Conservation (phyloP, 2,888 invertebrate species). For the Drosophila yooni region DNA sequence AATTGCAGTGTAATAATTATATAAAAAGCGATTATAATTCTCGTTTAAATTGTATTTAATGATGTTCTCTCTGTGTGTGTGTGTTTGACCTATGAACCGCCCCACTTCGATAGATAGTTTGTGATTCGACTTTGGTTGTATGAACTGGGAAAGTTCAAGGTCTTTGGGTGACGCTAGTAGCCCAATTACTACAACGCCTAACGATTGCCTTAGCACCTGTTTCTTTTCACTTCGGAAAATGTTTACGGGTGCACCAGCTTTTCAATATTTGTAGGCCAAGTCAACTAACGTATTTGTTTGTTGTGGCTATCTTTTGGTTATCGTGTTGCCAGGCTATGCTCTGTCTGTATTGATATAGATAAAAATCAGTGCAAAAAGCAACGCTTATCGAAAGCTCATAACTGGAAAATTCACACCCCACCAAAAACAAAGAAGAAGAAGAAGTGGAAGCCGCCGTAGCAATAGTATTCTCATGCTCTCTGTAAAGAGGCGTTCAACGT, state of each 20-base stretch:
- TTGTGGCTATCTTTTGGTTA: constrained; percentile 37
- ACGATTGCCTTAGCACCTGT: constrained; percentile 57
- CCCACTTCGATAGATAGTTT: constrained; percentile 9
- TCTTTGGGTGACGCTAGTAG: constrained; percentile 43
- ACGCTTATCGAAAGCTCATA: constrained; percentile 12
- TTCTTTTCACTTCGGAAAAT: constrained; percentile 62
- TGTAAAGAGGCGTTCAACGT: constrained; percentile 2
- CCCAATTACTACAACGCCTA: constrained; percentile 19
- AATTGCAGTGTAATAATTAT: constrained; percentile 13
- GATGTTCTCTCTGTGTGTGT: constrained; percentile 6
- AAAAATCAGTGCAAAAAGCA: constrained; percentile 58
- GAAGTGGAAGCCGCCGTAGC: neutral
- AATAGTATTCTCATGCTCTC: neutral
- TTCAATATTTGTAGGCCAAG: constrained; percentile 29
- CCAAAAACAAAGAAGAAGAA: neutral
- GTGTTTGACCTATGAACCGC: constrained; percentile 38
- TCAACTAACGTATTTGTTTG: constrained; percentile 38
- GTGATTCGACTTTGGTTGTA: constrained; percentile 35
- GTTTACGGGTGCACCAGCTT: constrained; percentile 26
- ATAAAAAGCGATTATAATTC: constrained; percentile 40
- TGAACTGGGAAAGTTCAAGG: constrained; percentile 59
- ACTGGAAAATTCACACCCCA: constrained; percentile 10
- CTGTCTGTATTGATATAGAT: constrained; percentile 40
- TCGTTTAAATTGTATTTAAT: constrained; percentile 24
- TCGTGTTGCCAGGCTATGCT: constrained; percentile 61